phyloP scores from a whole-genome alignment of 1,140 invertebrate species.

The Tetramorium alpestre region DNA sequence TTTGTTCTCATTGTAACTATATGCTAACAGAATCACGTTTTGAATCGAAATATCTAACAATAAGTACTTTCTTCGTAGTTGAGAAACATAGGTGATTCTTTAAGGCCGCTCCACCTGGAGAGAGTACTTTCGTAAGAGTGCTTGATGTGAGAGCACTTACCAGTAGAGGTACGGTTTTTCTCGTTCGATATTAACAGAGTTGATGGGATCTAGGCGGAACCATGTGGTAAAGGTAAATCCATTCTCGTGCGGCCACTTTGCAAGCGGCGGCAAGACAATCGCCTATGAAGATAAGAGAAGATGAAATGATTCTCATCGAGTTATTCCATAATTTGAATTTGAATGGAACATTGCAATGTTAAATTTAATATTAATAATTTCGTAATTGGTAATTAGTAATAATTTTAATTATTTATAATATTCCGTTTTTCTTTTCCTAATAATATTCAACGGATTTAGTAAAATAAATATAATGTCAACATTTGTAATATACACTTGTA shows the following conservation, averaged over 20 bases:
- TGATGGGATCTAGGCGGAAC: slow-evolving; percentile 99
- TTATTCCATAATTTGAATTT: neutral
- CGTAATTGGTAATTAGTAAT: neutral
- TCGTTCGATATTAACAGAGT: slow-evolving; percentile 99
- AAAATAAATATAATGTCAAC: neutral
- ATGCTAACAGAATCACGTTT: neutral
- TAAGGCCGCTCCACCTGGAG: slow-evolving; percentile 53
- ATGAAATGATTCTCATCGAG: neutral
- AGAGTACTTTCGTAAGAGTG: slow-evolving; percentile 63
- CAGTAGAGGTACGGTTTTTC: slow-evolving; percentile 99
- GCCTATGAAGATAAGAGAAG: slow-evolving; percentile 88
- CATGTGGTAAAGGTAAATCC: slow-evolving; percentile 99
- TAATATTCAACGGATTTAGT: neutral
- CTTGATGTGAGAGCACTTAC: slow-evolving; percentile 87
- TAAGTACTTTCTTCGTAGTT: slow-evolving; percentile 8
- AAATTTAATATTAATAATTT: neutral
- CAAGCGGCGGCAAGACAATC: slow-evolving; percentile 97
- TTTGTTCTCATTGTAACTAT: neutral
- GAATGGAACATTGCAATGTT: neutral
- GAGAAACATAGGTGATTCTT: slow-evolving; percentile 65
- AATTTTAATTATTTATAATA: neutral
- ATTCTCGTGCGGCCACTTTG: slow-evolving; percentile 99
- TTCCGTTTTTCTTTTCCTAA: neutral
- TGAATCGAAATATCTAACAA: neutral
- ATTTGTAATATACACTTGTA: neutral